Evolutionary conservation across 2,797 vertebrate genomes (phyloP).

Genomic region (Oryzias dopingdopingensis): DNA sequence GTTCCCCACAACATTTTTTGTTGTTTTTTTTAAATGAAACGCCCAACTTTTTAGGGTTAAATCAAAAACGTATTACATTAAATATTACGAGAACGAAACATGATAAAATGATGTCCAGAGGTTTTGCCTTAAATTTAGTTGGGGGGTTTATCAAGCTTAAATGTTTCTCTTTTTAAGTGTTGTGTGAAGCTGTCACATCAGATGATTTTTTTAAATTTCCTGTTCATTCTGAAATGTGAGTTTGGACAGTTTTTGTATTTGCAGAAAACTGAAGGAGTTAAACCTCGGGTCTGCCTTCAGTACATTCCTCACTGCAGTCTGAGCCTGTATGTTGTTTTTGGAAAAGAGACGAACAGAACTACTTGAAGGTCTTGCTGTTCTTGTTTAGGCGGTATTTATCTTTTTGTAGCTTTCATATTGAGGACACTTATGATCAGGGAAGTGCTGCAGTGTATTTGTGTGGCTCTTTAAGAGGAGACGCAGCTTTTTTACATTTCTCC

Average conservation of each 20-base stretch:
- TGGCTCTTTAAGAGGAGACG: no score
- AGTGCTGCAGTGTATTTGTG: conserved; percentile 1
- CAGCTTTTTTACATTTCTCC: no score
- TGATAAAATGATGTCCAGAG: no score
- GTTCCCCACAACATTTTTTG: no score
- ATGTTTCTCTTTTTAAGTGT: conserved; percentile 39
- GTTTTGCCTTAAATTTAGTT: conserved; percentile 20
- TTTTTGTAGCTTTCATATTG: conserved; percentile 1
- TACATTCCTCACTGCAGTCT: conserved; percentile 58
- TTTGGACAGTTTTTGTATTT: conserved; percentile 28
- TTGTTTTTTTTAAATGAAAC: no score
- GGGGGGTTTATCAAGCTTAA: conserved; percentile 42
- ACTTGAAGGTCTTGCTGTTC: neutral
- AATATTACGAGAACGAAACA: no score
- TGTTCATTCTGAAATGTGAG: conserved; percentile 32
- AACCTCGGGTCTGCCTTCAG: conserved; percentile 42
- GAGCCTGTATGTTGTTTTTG: conserved; percentile 39
- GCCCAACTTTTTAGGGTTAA: no score
- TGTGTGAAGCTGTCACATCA: conserved; percentile 25
- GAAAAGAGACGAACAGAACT: conserved; percentile 1
- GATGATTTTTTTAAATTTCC: conserved; percentile 32
- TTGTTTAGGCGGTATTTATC: neutral
- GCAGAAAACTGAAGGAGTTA: conserved; percentile 8
- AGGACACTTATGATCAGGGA: neutral
- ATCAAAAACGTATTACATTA: no score